Evolutionary conservation across 2,113 vertebrate genomes (phyloP).

Genomic region (Eonycteris spelaea): DNA sequence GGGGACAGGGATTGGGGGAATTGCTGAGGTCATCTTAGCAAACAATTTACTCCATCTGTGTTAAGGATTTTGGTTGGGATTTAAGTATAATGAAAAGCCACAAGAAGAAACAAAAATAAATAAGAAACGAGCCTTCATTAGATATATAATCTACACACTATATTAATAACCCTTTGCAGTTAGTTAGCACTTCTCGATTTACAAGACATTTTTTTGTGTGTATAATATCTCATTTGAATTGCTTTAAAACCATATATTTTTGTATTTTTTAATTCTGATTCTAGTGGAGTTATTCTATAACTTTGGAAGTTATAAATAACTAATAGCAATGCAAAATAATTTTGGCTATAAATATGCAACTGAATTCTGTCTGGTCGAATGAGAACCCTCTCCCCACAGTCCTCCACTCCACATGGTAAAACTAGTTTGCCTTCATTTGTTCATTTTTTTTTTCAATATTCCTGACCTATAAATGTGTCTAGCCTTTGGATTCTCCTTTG

Average conservation of each 20-base stretch:
- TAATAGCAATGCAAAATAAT: not conserved
- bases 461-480: not conserved
- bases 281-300: not conserved
- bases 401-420: not conserved
- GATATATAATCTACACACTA: not conserved
- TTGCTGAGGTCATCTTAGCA: not conserved
- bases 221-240: not conserved
- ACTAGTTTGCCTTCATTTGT: not conserved
- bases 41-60: not conserved
- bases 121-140: not conserved
- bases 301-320: not conserved
- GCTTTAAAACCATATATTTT: not conserved
- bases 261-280: not conserved
- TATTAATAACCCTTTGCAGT: not conserved
- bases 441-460: not conserved
- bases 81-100: not conserved
- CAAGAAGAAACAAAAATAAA: not conserved
- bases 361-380: not conserved
- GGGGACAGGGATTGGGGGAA: not conserved
- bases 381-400: accelerated
- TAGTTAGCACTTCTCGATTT: not conserved
- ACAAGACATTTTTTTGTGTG: not conserved
- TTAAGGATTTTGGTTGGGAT: not conserved
- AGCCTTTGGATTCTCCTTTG: not conserved
- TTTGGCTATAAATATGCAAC: not conserved